phyloP scores from a whole-genome alignment of 2,888 invertebrate genomes.

The Thymelicus sylvestris region DNA sequence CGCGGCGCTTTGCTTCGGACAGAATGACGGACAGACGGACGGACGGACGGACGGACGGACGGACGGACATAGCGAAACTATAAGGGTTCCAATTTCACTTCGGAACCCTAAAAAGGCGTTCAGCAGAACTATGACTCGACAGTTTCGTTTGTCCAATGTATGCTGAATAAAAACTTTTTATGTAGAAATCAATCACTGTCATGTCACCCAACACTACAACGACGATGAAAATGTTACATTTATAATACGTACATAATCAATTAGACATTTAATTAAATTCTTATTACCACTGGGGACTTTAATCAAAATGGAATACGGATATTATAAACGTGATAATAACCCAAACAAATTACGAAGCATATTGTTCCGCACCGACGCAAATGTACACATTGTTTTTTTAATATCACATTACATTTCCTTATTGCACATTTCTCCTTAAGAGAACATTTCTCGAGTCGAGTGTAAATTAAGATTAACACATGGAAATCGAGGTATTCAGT shows the following conservation, averaged over 20 bases:
- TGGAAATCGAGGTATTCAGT: constrained; percentile 6
- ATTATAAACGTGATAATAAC: constrained; percentile 7
- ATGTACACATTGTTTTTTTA: constrained; percentile 22
- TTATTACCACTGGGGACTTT: not conserved
- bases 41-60: too few species aligned
- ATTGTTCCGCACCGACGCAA: constrained; percentile 16
- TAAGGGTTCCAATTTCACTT: too few species aligned
- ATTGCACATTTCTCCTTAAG: constrained; percentile 34
- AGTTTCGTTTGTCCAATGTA: not conserved
- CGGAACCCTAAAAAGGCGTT: constrained; percentile 8
- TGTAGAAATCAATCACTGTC: constrained; percentile 28
- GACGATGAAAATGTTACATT: constrained; percentile 10
- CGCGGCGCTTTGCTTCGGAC: too few species aligned
- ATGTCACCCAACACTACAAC: not conserved
- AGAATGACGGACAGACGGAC: too few species aligned
- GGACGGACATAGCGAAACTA: too few species aligned
- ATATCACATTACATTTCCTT: constrained; percentile 30
- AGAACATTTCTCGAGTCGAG: constrained; percentile 20
- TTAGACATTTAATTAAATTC: not conserved
- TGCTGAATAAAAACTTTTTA: constrained; percentile 5
- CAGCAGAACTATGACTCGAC: constrained; percentile 11
- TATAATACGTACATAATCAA: not conserved
- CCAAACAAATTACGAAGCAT: constrained; percentile 27
- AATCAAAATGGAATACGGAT: constrained; percentile 21
- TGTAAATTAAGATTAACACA: constrained; percentile 20